Conservation (phyloP, 2,797 vertebrate species). For the Paedocypris micromegethes region DNA sequence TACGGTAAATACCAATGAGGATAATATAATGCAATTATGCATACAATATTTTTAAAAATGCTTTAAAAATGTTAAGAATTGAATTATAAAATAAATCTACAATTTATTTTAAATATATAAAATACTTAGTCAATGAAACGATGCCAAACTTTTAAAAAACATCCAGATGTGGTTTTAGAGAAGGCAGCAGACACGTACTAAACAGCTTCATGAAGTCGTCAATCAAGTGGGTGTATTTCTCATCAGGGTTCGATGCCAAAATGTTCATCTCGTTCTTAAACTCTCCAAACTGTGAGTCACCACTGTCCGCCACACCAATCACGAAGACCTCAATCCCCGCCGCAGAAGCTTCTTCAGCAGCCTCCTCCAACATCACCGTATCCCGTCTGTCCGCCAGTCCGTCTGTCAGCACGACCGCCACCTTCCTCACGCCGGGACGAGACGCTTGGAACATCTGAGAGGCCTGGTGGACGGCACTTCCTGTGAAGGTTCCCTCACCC, state of each 20-base stretch:
- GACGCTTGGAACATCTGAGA: conserved; percentile 63
- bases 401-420: conserved; percentile 76
- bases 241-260: conserved; percentile 76
- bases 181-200: conserved; percentile 50
- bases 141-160: background rate
- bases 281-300: conserved; percentile 61
- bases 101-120: background rate
- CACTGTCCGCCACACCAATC: conserved; percentile 72
- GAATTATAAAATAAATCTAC: no score
- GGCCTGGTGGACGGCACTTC: conserved; percentile 71
- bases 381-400: conserved; percentile 74
- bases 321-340: conserved; percentile 72
- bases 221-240: conserved; percentile 73
- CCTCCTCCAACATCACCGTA: conserved; percentile 55
- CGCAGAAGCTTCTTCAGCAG: conserved; percentile 59
- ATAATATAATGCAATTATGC: no score
- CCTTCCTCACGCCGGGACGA: conserved; percentile 65
- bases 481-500: conserved; percentile 80
- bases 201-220: conserved; percentile 68
- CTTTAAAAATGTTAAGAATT: no score
- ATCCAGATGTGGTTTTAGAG: background rate
- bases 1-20: no score
- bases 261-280: conserved; percentile 75
- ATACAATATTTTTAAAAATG: no score
- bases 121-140: background rate